Percentiles rank a stretch among this genome's conserved stretches.
Conservation (phyloP, 1,140 invertebrate species). For the Meloidogyne hapla region DNA sequence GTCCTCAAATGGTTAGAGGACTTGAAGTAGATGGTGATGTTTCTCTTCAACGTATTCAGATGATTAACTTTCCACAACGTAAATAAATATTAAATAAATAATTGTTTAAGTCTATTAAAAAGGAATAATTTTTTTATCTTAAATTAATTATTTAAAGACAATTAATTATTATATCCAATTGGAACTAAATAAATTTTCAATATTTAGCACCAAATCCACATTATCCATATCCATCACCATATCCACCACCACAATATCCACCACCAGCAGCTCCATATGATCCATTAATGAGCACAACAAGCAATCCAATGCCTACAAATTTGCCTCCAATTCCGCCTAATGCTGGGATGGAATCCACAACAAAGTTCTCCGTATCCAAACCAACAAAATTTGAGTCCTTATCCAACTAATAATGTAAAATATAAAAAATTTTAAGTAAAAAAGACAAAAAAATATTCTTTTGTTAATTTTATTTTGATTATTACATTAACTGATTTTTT, state of each 20-base stretch:
- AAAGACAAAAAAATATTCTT: no score
- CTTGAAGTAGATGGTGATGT: slow-evolving; percentile 17
- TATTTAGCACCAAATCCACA: background rate
- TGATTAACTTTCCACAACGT: slow-evolving; percentile 23
- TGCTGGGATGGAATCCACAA: background rate
- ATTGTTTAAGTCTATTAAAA: no score
- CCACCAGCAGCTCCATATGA: background rate
- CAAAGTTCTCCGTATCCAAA: background rate
- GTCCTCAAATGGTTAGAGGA: slow-evolving; percentile 7
- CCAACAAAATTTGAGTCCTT: background rate
- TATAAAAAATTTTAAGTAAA: no score
- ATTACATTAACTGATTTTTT: no score
- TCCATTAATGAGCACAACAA: background rate
- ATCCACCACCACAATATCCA: background rate
- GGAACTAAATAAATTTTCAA: background rate
- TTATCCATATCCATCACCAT: background rate
- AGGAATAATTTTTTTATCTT: no score
- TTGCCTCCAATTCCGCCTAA: background rate
- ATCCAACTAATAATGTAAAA: background rate
- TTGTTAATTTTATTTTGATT: no score
- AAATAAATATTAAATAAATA: no score
- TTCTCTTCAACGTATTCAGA: slow-evolving; percentile 19
- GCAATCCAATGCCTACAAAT: background rate
- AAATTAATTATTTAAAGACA: no score
- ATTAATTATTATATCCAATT: no score